Conservation (phyloP, 2,888 invertebrate genomes). For the Polydrusus cervinus region DNA sequence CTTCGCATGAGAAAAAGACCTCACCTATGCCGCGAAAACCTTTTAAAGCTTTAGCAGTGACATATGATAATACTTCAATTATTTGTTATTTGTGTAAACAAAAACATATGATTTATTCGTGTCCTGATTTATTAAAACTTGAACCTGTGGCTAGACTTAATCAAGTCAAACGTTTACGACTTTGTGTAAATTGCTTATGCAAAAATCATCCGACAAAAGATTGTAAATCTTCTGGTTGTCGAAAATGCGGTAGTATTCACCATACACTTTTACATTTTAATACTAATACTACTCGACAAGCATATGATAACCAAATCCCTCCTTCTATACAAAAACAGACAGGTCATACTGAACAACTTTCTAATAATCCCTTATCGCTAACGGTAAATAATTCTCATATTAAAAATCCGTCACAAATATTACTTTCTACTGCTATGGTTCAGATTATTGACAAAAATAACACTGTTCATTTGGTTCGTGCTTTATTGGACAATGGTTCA, state of each 20-base stretch:
- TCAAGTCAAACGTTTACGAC: constrained; percentile 32
- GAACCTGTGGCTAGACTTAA: constrained; percentile 26
- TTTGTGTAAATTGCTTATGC: constrained; percentile 47
- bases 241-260: constrained; percentile 38
- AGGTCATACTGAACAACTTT: neutral
- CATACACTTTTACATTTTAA: constrained; percentile 46
- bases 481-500: constrained; percentile 36
- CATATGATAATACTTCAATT: neutral
- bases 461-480: constrained; percentile 7
- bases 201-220: constrained; percentile 37
- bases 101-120: constrained; percentile 32
- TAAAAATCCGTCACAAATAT: constrained; percentile 1
- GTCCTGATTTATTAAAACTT: constrained; percentile 35
- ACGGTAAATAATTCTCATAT: neutral
- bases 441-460: constrained; percentile 23
- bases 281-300: neutral
- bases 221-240: constrained; percentile 43
- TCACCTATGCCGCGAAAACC: neutral
- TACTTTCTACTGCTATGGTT: constrained; percentile 40
- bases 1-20: neutral
- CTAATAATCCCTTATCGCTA: neutral
- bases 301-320: neutral
- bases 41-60: constrained; percentile 8
- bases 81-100: constrained; percentile 34
- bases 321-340: neutral